Evolutionary conservation across 2,888 invertebrate species (phyloP).

Genomic region (Drosophila paucipuncta): DNA sequence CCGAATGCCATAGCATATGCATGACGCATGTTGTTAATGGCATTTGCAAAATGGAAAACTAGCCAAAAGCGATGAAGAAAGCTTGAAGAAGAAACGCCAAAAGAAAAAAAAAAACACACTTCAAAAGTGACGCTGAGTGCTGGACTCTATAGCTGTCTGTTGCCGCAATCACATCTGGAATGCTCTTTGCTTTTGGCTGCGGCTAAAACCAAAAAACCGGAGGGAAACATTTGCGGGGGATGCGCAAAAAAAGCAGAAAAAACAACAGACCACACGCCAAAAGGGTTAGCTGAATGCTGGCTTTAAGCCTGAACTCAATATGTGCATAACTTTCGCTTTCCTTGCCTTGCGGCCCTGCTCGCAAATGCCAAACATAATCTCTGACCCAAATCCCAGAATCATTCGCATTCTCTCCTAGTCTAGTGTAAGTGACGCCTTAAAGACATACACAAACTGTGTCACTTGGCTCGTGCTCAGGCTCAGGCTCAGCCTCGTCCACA

Average conservation of each 20-base stretch:
- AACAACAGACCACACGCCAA: slow-evolving; percentile 2
- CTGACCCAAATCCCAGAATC: slow-evolving; percentile 70
- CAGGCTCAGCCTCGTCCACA: neutral
- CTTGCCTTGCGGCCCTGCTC: slow-evolving; percentile 23
- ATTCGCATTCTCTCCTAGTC: neutral
- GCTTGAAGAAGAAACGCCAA: slow-evolving; percentile 60
- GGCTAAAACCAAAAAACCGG: slow-evolving; percentile 26
- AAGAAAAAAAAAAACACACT: slow-evolving; percentile 39
- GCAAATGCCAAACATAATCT: slow-evolving; percentile 67
- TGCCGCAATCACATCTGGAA: slow-evolving; percentile 59
- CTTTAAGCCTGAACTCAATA: slow-evolving; percentile 68
- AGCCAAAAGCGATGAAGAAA: slow-evolving; percentile 21
- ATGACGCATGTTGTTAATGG: slow-evolving; percentile 69
- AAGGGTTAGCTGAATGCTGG: slow-evolving; percentile 44
- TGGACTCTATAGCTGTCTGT: slow-evolving; percentile 22
- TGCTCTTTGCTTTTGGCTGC: slow-evolving; percentile 67
- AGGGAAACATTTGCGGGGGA: slow-evolving; percentile 1
- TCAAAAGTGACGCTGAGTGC: slow-evolving; percentile 53
- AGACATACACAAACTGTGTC: slow-evolving; percentile 76
- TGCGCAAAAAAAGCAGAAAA: slow-evolving; percentile 2
- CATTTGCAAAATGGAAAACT: slow-evolving; percentile 55
- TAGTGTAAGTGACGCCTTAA: slow-evolving; percentile 59
- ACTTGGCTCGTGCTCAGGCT: slow-evolving; percentile 37
- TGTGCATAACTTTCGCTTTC: slow-evolving; percentile 75
- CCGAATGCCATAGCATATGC: slow-evolving; percentile 61